A percentile compares a stretch with the other conserved stretches of the same genome.
Evolutionary conservation across 2,888 invertebrate genomes (phyloP).

Genomic region (Tuberolachnus salignus): DNA sequence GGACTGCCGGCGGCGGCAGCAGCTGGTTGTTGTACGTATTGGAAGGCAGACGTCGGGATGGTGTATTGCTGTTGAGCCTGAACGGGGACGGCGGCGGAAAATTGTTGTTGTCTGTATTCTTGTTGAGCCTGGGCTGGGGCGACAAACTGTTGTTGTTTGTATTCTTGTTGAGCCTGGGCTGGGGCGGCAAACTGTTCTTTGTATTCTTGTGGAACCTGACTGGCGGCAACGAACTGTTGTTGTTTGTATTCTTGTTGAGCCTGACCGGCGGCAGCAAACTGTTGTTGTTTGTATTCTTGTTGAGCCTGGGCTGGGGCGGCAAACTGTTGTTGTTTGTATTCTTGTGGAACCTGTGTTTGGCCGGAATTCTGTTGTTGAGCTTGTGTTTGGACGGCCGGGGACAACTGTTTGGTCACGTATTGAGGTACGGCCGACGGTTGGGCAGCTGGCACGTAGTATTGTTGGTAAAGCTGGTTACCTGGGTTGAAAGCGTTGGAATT

Average conservation of each 20-base stretch:
- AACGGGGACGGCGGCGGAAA: neutral
- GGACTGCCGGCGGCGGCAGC: neutral
- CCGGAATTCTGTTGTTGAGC: neutral
- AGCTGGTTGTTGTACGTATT: conserved; percentile 32
- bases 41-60: conserved; percentile 1
- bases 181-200: neutral
- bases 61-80: conserved; percentile 6
- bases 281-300: conserved; percentile 6
- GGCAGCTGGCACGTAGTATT: conserved; percentile 26
- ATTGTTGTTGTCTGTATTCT: conserved; percentile 20
- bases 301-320: neutral
- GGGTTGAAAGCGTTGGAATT: conserved; percentile 21
- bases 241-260: no score
- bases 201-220: conserved; percentile 22
- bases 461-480: conserved; percentile 34
- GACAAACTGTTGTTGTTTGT: conserved; percentile 9
- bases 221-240: no score
- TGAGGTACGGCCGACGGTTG: conserved; percentile 35
- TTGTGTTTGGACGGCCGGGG: neutral
- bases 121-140: neutral
- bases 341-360: neutral
- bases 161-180: conserved; percentile 16
- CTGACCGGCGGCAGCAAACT: no score
- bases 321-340: neutral
- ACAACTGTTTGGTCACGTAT: conserved; percentile 44